phyloP scores from a whole-genome alignment of 2,797 vertebrate species.

The Eutrigla gurnardus region DNA sequence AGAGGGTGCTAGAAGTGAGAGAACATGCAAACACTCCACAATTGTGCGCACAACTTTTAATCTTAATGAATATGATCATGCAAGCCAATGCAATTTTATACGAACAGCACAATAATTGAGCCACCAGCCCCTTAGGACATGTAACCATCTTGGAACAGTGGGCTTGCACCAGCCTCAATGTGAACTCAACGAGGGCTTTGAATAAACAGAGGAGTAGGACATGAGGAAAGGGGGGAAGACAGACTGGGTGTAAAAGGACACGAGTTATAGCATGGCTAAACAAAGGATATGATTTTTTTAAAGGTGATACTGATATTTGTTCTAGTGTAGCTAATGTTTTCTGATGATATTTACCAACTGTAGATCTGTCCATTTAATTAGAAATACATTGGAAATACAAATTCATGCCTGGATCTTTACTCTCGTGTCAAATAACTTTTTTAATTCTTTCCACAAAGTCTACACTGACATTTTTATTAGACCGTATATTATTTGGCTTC shows the following conservation, averaged over 20 bases:
- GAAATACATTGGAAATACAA: background rate
- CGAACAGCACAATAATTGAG: background rate
- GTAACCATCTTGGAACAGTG: too few relatives aligned
- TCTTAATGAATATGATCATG: slow-evolving; percentile 7
- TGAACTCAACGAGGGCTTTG: background rate
- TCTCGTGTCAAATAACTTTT: background rate
- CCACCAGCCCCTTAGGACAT: background rate
- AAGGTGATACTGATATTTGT: background rate
- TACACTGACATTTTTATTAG: too few relatives aligned
- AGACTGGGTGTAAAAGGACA: background rate
- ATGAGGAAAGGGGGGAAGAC: background rate
- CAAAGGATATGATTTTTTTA: background rate
- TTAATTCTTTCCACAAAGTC: too few relatives aligned
- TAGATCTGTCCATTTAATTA: background rate
- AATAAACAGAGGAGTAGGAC: background rate
- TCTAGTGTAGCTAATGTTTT: background rate
- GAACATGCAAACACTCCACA: slow-evolving; percentile 7
- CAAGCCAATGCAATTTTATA: background rate
- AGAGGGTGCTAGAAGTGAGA: slow-evolving; percentile 14
- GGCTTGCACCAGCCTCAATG: background rate
- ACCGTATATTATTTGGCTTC: background rate
- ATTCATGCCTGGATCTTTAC: background rate
- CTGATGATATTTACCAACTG: background rate
- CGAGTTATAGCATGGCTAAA: background rate
- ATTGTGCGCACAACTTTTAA: background rate